Percentiles rank a stretch among this genome's conserved stretches.
Conservation (phyloP, 1,140 invertebrate species). For the Heliconius congener region DNA sequence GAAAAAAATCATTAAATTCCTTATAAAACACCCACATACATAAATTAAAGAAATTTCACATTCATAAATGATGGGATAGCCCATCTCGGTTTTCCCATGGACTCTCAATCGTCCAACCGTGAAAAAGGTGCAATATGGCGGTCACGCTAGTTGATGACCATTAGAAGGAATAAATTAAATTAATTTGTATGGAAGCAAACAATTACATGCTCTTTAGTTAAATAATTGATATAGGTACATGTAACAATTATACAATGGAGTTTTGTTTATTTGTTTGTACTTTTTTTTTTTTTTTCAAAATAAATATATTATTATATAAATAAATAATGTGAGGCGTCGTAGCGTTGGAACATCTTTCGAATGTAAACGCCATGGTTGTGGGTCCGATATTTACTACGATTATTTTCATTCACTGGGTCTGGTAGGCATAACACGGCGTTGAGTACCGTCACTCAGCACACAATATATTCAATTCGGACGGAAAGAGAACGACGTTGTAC, state of each 20-base stretch:
- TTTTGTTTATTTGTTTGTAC: neutral
- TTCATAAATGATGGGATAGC: slow-evolving; percentile 19
- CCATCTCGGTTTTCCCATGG: slow-evolving; percentile 44
- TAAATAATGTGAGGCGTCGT: no score
- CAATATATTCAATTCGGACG: no score
- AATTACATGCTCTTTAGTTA: slow-evolving; percentile 33
- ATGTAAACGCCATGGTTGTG: no score
- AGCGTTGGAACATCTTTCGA: no score
- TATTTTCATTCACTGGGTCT: no score
- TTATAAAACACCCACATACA: neutral
- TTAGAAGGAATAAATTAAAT: slow-evolving; percentile 42
- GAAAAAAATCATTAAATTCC: neutral
- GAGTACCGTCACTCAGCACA: no score
- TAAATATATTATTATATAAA: no score
- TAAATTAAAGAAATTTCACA: neutral
- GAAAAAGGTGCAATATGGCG: slow-evolving; percentile 61
- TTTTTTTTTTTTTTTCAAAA: no score
- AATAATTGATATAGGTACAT: slow-evolving; percentile 15
- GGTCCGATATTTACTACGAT: no score
- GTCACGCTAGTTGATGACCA: slow-evolving; percentile 52
- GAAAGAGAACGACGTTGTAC: no score
- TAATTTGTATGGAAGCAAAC: slow-evolving; percentile 35
- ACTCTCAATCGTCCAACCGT: slow-evolving; percentile 47
- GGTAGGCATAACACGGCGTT: no score
- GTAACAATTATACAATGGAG: neutral